Evolutionary conservation across 2,888 invertebrate species (phyloP).

Genomic region (Lymantria dispar): DNA sequence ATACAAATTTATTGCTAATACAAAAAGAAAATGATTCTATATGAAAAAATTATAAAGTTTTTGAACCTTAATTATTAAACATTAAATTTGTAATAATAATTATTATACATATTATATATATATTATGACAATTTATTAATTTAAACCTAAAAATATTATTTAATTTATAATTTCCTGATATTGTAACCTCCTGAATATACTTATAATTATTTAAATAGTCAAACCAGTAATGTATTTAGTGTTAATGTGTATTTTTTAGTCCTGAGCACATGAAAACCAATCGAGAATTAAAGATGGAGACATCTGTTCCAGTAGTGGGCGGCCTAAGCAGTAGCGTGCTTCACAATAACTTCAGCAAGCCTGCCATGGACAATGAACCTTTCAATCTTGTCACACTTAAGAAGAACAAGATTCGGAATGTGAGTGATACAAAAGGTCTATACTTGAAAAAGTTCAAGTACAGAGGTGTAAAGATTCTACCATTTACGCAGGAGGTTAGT

Average conservation of each 20-base stretch:
- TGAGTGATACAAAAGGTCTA: slow-evolving; percentile 37
- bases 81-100: too few relatives aligned
- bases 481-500: slow-evolving; percentile 35
- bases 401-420: slow-evolving; percentile 40
- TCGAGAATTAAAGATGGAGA: slow-evolving; percentile 47
- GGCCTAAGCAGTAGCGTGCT: slow-evolving; percentile 21
- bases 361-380: neutral
- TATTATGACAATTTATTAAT: too few relatives aligned
- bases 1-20: too few relatives aligned
- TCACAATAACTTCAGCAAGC: slow-evolving; percentile 7
- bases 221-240: too few relatives aligned
- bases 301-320: slow-evolving; percentile 40
- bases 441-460: slow-evolving; percentile 57
- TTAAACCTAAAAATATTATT: too few relatives aligned
- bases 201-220: too few relatives aligned
- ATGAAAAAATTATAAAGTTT: too few relatives aligned
- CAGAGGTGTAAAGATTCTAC: slow-evolving; percentile 43
- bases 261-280: slow-evolving; percentile 54
- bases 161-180: too few relatives aligned
- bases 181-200: too few relatives aligned
- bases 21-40: too few relatives aligned
- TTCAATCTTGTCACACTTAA: slow-evolving; percentile 45
- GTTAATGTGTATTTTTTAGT: slow-evolving; percentile 39
- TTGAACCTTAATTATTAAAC: too few relatives aligned
- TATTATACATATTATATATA: too few relatives aligned